Base-by-base conservation (phyloP, 1,140 invertebrate species). In the Heliothis subflexa region DNA sequence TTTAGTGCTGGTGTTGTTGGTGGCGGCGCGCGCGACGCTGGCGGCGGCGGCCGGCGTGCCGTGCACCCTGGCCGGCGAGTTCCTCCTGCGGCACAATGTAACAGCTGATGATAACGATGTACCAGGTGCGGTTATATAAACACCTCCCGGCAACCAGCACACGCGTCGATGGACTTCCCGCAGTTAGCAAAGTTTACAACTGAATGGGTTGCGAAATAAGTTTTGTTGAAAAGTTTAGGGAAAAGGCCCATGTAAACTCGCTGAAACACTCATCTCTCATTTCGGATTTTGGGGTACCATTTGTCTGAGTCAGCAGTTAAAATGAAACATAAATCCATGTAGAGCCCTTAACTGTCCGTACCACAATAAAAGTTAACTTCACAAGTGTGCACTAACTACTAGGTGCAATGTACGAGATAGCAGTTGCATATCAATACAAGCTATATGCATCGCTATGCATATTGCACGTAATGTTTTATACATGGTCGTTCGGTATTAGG, bases 31-130 rank as follows among this genome's bases (percentile, higher is more conserved):
- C 78, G 82, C 80, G 73, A 77, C 82, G 10, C 75, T 81, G 40
- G 85, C 80, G 45, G 82, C 84, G 40, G 83, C 85, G 49, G 89
- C 91, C 25, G 87, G 87, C 14, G 76, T 88, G 64, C 89, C 91
- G 54, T 94, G 92, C 81, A 84, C 83, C 74, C 68, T 78, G 49
- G 76, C 89, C 40, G 87, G 91, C 68, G 83, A 90, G 78, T 93
- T 89, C 88, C 90, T 94, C 85, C 79, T 83, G 68, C 88, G 88
- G 70, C 89, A 93, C 85, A 93, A 94, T 81, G 81, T 88, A 88
- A 88, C 93, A 93, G 92, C 91, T 92, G 91, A 91, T 86, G 90
- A 91, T 83, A 88, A 85, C 81, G 80, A 89, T 62, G 85, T 88
- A 86, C 88, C 92, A 94, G 92, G 93, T 94, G 89, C 87, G 88